Conservation (phyloP, 2,797 vertebrate genomes). For the Urosaurus nigricauda region DNA sequence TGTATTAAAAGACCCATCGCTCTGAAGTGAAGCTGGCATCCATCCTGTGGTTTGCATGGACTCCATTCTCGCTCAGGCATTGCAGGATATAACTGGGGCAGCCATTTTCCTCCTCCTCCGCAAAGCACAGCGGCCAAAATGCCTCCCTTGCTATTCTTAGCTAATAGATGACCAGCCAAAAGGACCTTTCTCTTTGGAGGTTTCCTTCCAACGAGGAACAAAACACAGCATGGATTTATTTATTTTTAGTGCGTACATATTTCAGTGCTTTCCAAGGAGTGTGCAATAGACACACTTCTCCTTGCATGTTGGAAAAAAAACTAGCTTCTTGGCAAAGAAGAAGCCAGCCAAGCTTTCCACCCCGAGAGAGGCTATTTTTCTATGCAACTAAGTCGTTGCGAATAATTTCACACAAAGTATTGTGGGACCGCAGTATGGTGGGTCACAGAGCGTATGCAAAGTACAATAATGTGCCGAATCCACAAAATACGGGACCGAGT, state of each 20-base stretch:
- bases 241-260: no score
- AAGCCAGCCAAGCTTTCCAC: no score
- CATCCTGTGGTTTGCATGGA: no score
- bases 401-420: no score
- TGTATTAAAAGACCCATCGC: no score
- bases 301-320: neutral
- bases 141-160: neutral
- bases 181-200: neutral
- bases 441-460: no score
- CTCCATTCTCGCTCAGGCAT: neutral
- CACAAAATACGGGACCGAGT: no score
- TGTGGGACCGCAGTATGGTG: no score
- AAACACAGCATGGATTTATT: neutral
- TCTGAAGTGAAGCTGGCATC: no score
- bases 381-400: no score
- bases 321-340: neutral
- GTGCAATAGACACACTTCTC: no score
- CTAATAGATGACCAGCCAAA: neutral
- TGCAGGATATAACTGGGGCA: neutral
- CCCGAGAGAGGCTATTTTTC: neutral
- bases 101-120: constrained; percentile 18
- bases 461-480: no score
- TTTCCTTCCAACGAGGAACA: neutral
- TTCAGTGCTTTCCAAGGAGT: neutral
- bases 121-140: accelerated